Conservation (phyloP, 2,113 vertebrate species). For the Pseudopodoces humilis region DNA sequence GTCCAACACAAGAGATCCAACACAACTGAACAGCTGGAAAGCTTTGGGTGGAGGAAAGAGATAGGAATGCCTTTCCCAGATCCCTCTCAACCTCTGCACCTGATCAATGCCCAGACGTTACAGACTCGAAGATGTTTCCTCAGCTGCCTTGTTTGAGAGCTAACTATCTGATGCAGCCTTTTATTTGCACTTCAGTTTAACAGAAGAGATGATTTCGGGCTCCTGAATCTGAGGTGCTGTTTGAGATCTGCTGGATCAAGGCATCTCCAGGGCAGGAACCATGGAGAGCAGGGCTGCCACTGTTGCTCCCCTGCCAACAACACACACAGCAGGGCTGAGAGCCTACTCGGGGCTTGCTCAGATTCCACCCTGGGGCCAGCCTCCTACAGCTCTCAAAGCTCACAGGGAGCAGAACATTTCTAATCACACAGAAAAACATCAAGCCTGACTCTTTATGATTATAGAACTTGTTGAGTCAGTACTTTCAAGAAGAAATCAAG, state of each 20-base stretch:
- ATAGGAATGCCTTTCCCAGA: background rate
- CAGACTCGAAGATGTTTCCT: background rate
- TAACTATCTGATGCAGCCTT: background rate
- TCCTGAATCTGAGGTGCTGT: background rate
- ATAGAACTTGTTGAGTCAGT: background rate
- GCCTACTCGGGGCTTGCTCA: background rate
- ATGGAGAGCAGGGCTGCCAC: too few species aligned
- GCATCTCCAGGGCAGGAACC: fast-evolving
- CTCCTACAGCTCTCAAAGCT: background rate
- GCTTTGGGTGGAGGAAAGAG: background rate
- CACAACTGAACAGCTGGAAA: background rate
- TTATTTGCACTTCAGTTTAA: background rate
- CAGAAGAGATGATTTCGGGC: background rate
- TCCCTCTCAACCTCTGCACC: background rate
- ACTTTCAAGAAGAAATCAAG: background rate
- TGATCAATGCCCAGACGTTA: background rate
- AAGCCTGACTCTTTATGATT: background rate
- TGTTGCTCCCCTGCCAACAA: background rate
- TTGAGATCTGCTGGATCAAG: background rate
- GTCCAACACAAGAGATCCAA: background rate
- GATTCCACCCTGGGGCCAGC: background rate
- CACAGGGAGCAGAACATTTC: background rate
- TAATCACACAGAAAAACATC: background rate
- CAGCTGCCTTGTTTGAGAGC: background rate
- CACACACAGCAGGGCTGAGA: background rate